These are phyloP conservation scores for Scotopteryx bipunctaria DNA, from an alignment of 2,888 invertebrate species.

Conservation along the genomic window DNA sequence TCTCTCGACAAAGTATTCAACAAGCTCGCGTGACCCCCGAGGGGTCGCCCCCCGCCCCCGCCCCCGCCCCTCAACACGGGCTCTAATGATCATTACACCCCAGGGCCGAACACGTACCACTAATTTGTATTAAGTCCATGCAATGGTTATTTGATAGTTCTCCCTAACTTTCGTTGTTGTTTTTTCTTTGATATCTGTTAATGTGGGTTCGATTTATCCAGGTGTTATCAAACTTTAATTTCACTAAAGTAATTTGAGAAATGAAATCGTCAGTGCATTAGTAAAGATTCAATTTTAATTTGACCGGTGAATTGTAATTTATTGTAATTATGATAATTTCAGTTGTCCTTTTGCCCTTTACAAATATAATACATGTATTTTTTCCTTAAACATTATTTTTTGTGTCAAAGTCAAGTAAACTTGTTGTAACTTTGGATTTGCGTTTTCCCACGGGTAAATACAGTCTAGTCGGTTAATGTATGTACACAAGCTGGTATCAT, in stretches of 20 bases:
- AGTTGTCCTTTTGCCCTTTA: too few species aligned
- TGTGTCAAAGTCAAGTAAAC: too few species aligned
- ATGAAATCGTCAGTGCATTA: too few species aligned
- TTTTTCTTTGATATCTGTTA: conserved; percentile 2
- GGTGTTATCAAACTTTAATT: not conserved
- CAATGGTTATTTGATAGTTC: conserved; percentile 19
- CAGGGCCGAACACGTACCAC: conserved; percentile 11
- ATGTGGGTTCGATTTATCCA: not conserved
- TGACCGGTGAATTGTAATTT: too few species aligned
- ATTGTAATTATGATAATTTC: too few species aligned
- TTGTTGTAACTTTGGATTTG: too few species aligned
- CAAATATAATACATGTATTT: too few species aligned
- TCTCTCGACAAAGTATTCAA: conserved; percentile 14
- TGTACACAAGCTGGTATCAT: conserved; percentile 8
- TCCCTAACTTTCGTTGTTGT: conserved; percentile 4
- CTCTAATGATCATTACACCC: conserved; percentile 19
- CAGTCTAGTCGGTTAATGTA: not conserved
- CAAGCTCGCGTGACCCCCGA: conserved; percentile 21
- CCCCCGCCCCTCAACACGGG: conserved; percentile 6
- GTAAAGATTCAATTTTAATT: too few species aligned
- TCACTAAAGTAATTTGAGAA: too few species aligned
- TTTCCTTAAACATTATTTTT: too few species aligned
- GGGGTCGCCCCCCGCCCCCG: conserved; percentile 8
- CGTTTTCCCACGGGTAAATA: not conserved
- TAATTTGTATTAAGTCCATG: conserved; percentile 21